Evolutionary conservation across 2,797 vertebrate species (phyloP).

Genomic region (Sebastolobus altivelis): DNA sequence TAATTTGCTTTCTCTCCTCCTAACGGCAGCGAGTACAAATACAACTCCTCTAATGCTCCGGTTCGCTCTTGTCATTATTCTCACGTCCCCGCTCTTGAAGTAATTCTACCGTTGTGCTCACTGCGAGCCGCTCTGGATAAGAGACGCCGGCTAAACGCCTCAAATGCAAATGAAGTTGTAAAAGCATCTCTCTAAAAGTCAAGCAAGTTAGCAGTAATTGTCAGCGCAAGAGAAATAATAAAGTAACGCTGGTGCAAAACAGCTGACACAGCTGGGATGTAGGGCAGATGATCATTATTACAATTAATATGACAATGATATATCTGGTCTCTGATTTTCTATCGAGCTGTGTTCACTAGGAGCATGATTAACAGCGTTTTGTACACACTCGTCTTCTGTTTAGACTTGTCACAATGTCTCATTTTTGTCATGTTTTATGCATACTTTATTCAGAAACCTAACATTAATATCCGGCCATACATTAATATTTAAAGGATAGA

Average conservation of each 20-base stretch:
- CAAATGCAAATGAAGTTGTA: conserved; percentile 58
- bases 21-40: conserved; percentile 34
- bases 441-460: neutral
- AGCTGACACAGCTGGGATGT: conserved; percentile 58
- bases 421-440: neutral
- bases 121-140: conserved; percentile 46
- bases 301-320: conserved; percentile 66
- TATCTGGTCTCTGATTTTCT: conserved; percentile 42
- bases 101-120: conserved; percentile 57
- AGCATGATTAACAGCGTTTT: conserved; percentile 26
- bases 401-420: neutral
- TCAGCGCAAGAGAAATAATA: conserved; percentile 27
- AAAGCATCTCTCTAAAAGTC: conserved; percentile 53
- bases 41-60: conserved; percentile 21
- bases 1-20: conserved; percentile 51
- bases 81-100: conserved; percentile 58
- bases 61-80: conserved; percentile 50
- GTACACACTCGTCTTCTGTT: neutral
- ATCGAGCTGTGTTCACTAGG: conserved; percentile 24
- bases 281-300: conserved; percentile 49
- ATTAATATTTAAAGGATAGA: conserved; percentile 34
- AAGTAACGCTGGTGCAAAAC: conserved; percentile 23
- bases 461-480: conserved; percentile 4
- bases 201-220: conserved; percentile 42
- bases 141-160: conserved; percentile 46